phyloP scores from a whole-genome alignment of 2,797 vertebrate species.

The Platyrinchus mystaceus region DNA sequence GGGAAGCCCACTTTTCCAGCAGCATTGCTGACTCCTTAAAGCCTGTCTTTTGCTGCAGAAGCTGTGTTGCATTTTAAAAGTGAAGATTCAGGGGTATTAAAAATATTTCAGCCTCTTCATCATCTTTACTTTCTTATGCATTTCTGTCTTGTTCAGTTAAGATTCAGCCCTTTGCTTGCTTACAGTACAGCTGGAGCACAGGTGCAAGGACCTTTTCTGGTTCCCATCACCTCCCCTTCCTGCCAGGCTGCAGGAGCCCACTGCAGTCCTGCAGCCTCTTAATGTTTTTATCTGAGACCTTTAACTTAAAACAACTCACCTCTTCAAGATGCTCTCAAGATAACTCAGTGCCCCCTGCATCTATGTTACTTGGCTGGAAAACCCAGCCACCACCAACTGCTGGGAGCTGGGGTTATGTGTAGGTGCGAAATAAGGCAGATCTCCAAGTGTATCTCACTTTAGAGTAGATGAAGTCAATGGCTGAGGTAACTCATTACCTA shows the following conservation, averaged over 20 bases:
- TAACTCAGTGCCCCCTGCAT: background rate
- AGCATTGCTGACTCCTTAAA: constrained; percentile 37
- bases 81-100: constrained; percentile 45
- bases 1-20: background rate
- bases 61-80: background rate
- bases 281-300: background rate
- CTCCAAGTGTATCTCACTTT: fast-evolving
- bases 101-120: constrained; percentile 48
- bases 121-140: background rate
- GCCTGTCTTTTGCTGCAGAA: background rate
- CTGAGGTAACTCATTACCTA: background rate
- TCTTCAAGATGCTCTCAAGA: background rate
- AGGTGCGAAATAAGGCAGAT: background rate
- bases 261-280: background rate
- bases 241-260: background rate
- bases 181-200: background rate
- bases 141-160: background rate
- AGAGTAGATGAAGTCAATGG: background rate
- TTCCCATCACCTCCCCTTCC: background rate
- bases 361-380: fast-evolving
- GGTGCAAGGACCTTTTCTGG: background rate
- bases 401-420: fast-evolving
- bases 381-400: fast-evolving
- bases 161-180: background rate
- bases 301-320: background rate